Base-by-base conservation (phyloP, 1,140 invertebrate genomes). In the Reticulitermes speratus region DNA sequence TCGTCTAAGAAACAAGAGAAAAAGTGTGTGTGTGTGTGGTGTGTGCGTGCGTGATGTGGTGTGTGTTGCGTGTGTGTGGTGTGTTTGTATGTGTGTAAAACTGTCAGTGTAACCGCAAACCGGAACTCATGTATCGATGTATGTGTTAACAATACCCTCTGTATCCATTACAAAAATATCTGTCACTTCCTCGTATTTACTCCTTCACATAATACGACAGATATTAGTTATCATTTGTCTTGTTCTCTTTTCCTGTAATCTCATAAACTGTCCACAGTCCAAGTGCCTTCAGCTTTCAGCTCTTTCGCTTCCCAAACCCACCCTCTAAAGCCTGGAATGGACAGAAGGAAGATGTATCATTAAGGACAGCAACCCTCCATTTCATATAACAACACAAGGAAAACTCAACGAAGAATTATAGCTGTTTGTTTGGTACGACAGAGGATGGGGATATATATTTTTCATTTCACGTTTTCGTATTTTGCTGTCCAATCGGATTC, bases 401-500 rank as follows among this genome's bases (percentile, higher is more conserved):
- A 75, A 75, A 75, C 65, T 75, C 25, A 30, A 75, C 65, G 65
- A 75, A 75, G 65, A 75, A 75, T 75, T 75, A 75, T 75, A 5
- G 65, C 7, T 30, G n/a, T 14, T 75, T 75, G 65, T 75, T 75
- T 75, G 25, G 65, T n/a, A 75, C 3, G 65, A 75, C 52, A 55
- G 25, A 30, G 7, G 25, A 75, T 30, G 65, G 7, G 65, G 19
- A 30, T 30, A 75, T 65, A n/a, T 14, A 3, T 75, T 75, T 30
- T 14, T 30, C 25, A n/a, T 25, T 25, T 75, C n/a, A 30, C n/a
- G 3, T 75, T 9, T 75, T 30, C 25, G 25, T 75, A 11, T 75
- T 75, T 30, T 75, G 14, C 25, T 75, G n/a, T 30, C 65, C 65
- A 75, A 30, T 75, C 65, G 7, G 7, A 75, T 75, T 30, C 7